Percentiles rank a stretch among this genome's conserved stretches.
Evolutionary conservation across 1,140 invertebrate species (phyloP).

Genomic region (Littorina saxatilis): DNA sequence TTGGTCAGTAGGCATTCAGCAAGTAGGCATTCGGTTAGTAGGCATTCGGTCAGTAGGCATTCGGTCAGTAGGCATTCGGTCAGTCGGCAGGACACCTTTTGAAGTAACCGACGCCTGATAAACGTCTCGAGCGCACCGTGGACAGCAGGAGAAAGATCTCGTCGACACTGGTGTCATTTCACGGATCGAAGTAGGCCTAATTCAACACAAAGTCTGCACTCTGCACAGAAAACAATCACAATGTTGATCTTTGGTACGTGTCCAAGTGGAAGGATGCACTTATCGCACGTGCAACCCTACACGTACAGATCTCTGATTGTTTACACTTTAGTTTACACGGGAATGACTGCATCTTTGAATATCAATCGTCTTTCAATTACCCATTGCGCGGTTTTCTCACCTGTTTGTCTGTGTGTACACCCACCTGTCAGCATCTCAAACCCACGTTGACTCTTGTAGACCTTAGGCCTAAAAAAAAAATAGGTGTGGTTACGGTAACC

Average conservation of each 20-base stretch:
- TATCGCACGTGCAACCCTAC: neutral
- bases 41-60: no score
- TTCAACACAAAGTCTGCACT: neutral
- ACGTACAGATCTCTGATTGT: neutral
- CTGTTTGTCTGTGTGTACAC: neutral
- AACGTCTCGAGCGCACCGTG: neutral
- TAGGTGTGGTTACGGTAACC: no score
- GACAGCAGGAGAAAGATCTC: neutral
- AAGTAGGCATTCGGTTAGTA: no score
- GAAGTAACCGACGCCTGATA: no score
- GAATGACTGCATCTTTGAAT: neutral
- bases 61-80: no score
- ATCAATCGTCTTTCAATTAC: no score
- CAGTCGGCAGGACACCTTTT: neutral
- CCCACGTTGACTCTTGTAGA: neutral
- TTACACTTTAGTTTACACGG: neutral
- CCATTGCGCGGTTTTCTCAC: no score
- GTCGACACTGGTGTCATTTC: neutral
- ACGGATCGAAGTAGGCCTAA: no score
- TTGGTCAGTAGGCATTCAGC: no score
- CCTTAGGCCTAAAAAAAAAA: no score
- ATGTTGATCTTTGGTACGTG: no score
- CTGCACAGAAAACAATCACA: neutral
- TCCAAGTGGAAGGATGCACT: no score
- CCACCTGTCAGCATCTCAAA: neutral